phyloP scores from a whole-genome alignment of 2,888 invertebrate genomes.

The Pherbina coryleti region DNA sequence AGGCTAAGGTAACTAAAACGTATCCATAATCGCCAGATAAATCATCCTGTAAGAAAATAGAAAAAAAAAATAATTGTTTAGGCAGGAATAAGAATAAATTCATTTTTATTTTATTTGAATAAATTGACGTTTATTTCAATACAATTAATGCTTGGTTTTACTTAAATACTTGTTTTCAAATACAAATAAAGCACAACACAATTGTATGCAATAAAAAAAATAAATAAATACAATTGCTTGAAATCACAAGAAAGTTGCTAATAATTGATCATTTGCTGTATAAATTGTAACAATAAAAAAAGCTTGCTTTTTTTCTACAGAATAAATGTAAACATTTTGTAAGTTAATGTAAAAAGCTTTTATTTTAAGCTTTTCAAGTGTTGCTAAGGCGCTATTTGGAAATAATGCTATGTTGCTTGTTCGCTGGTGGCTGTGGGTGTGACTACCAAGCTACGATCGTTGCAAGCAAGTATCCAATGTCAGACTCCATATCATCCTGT shows the following conservation, averaged over 20 bases:
- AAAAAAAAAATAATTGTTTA: slow-evolving; percentile 30
- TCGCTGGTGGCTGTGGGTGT: background rate
- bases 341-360: too few relatives aligned
- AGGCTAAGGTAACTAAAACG: slow-evolving; percentile 72
- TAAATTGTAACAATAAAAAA: background rate
- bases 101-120: slow-evolving; percentile 16
- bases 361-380: background rate
- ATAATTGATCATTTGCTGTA: slow-evolving; percentile 12
- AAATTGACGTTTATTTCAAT: slow-evolving; percentile 22
- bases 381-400: slow-evolving; percentile 20
- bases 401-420: background rate
- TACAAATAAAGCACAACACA: slow-evolving; percentile 23
- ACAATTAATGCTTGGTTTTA: slow-evolving; percentile 15
- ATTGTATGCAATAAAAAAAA: slow-evolving; percentile 1
- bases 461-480: slow-evolving; percentile 77
- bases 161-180: slow-evolving; percentile 5
- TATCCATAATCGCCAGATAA: slow-evolving; percentile 78
- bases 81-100: slow-evolving; percentile 25
- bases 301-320: background rate
- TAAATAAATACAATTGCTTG: background rate
- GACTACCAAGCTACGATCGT: slow-evolving; percentile 74
- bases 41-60: slow-evolving; percentile 73
- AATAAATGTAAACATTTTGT: background rate
- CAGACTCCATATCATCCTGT: slow-evolving; percentile 78
- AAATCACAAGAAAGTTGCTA: slow-evolving; percentile 15